A percentile compares a stretch with the other conserved stretches of the same genome.
These are phyloP conservation scores for Paralinhomoeus sp. DNA, from an alignment of 2,888 invertebrate species.

Conservation along the genomic window DNA sequence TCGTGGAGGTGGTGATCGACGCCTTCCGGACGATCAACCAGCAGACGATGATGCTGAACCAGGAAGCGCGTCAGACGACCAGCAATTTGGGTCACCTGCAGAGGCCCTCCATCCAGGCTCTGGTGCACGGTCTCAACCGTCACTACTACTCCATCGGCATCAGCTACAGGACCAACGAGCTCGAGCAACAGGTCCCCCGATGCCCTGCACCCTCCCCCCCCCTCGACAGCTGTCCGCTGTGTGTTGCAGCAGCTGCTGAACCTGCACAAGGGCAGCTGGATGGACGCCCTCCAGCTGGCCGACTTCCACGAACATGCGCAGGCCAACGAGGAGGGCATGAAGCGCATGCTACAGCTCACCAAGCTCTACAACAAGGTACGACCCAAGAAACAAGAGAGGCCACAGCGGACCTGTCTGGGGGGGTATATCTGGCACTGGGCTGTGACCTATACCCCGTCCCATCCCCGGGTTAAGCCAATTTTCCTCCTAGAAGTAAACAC, in stretches of 20 bases:
- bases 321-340: constrained; percentile 73
- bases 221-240: neutral
- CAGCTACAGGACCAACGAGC: constrained; percentile 91
- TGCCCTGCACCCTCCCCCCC: neutral
- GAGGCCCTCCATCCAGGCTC: constrained; percentile 88
- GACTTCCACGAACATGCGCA: constrained; percentile 71
- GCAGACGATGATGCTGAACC: constrained; percentile 93
- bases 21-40: constrained; percentile 96
- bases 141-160: constrained; percentile 99
- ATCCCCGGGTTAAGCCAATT: too few species aligned
- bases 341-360: constrained; percentile 85
- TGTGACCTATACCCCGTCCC: too few species aligned
- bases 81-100: constrained; percentile 94
- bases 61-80: constrained; percentile 93
- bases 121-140: constrained; percentile 91
- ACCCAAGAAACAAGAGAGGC: too few species aligned
- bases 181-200: constrained; percentile 57
- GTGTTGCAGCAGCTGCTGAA: constrained; percentile 60
- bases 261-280: constrained; percentile 95
- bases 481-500: too few species aligned
- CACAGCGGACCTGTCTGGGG: too few species aligned
- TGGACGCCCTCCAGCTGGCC: constrained; percentile 71
- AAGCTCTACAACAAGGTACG: constrained; percentile 73
- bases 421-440: too few species aligned
- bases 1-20: constrained; percentile 81